Conservation (phyloP, 2,888 invertebrate genomes). For the Erpobdella octoculata region DNA sequence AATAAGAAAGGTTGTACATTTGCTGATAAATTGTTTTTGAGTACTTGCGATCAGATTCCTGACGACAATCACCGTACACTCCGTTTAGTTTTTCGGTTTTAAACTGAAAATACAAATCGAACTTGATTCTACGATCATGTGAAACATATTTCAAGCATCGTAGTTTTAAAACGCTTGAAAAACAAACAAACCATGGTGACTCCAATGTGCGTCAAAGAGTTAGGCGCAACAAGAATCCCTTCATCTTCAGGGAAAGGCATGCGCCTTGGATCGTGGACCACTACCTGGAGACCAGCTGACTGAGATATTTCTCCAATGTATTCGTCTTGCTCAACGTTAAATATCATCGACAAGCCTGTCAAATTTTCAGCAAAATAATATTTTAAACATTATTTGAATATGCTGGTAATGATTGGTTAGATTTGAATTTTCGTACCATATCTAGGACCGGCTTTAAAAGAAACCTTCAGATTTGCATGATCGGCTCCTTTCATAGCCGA, state of each 20-base stretch:
- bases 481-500: slow-evolving; percentile 24
- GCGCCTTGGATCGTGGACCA: slow-evolving; percentile 34
- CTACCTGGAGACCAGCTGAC: slow-evolving; percentile 35
- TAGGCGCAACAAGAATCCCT: slow-evolving; percentile 30
- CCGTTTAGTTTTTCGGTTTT: not conserved
- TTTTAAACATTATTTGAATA: too few relatives aligned
- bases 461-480: not conserved
- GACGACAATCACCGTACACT: not conserved
- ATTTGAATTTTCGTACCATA: slow-evolving; percentile 27
- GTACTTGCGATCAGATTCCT: not conserved
- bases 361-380: not conserved
- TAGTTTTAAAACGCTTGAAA: too few relatives aligned
- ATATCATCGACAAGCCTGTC: slow-evolving; percentile 33
- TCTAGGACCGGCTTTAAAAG: slow-evolving; percentile 24
- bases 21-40: slow-evolving; percentile 17
- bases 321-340: slow-evolving; percentile 35
- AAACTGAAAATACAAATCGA: not conserved
- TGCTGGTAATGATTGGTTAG: too few relatives aligned
- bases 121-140: too few relatives aligned
- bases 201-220: slow-evolving; percentile 22
- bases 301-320: slow-evolving; percentile 33
- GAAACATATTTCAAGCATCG: too few relatives aligned
- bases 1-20: slow-evolving; percentile 7
- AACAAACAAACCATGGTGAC: slow-evolving; percentile 23
- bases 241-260: slow-evolving; percentile 38